Evolutionary conservation across 2,797 vertebrate genomes (phyloP), one percentile per base, ranked within the genome.

Genomic region (Melanotaenia trifasciata): DNA sequence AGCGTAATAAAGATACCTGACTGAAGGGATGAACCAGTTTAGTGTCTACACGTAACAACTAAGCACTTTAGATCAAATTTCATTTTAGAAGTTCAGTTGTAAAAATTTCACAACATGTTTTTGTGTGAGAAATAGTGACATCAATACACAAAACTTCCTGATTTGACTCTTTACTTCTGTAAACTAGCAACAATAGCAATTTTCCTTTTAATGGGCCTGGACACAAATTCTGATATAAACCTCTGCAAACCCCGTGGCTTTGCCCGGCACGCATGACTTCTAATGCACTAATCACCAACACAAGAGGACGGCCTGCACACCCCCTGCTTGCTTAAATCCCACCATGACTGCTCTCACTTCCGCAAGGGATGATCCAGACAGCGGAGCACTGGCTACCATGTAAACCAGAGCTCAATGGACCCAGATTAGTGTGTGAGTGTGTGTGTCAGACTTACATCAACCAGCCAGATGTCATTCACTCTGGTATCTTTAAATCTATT

Each of bases 401-500:
- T 70, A 80, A 78, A 74, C 76, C 84, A 30, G 0, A 36, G 78
- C 65, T 90, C 71, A 86, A 87, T 75, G 60, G 68, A 74, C 63
- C 75, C 63, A 79, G 66, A 80, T 76, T 65, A 53, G 53, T 69
- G 70, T 63, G 33, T 84, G 22, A 36, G 54, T 75, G 61, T 60
- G 16, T 65, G 51, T 30, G 2, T 58, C 47, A 72, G 73, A 95
- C 95, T 95, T 81, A 96, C 95, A 83, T 95, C 94, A 67, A 96
- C 95, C 84, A 96, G 90, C 95, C 95, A 96, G 74, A 95, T 67
- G 51, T 95, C 93, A 24, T 90, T 90, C 72, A 92, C 89, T 84
- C 94, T 89, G 59, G 83, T 93, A 54, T 95, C 94, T 88, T 95
- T 95, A 79, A 96, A 96, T 80, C 95, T 96, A 70, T 63, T 9